Conservation (phyloP, 1,140 invertebrate genomes). For the Ridgeia piscesae region DNA sequence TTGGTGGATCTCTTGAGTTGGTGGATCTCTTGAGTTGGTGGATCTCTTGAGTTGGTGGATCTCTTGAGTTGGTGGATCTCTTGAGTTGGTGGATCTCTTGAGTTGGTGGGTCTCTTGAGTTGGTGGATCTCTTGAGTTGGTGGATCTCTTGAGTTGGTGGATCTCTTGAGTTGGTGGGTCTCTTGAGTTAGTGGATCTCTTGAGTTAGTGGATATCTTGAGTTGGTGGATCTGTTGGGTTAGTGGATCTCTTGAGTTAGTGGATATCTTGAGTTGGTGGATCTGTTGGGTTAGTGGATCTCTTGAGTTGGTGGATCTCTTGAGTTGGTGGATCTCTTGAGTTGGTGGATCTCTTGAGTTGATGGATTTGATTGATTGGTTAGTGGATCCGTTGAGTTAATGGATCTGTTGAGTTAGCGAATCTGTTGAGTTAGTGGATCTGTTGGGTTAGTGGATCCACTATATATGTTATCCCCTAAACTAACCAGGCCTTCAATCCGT, state of each 20-base stretch:
- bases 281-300: not conserved
- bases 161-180: not conserved
- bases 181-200: not conserved
- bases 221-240: not conserved
- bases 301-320: not conserved
- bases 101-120: not conserved
- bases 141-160: not conserved
- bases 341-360: not conserved
- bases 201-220: not conserved
- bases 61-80: not conserved
- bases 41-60: not conserved
- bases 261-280: not conserved
- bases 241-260: not conserved
- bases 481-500: no score
- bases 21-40: not conserved
- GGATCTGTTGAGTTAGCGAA: no score
- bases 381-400: no score
- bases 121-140: conserved; percentile 2
- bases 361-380: not conserved
- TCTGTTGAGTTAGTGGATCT: not conserved
- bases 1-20: no score
- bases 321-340: not conserved
- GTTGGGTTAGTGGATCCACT: not conserved
- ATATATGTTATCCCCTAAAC: no score
- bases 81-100: not conserved